Conservation (phyloP, 2,797 vertebrate genomes). For the Leptodactylus fallax region DNA sequence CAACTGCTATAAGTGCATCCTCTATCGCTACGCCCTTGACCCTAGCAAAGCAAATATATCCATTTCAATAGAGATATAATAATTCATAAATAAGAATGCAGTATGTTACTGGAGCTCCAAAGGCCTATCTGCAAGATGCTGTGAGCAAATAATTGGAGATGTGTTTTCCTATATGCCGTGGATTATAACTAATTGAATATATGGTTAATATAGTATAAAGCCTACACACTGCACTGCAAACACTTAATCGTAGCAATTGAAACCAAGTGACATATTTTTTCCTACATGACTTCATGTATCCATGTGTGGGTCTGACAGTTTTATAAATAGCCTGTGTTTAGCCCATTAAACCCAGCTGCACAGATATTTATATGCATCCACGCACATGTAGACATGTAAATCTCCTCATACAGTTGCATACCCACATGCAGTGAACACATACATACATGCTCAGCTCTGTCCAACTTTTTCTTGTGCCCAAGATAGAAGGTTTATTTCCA, state of each 20-base stretch:
- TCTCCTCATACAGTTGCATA: constrained; percentile 1
- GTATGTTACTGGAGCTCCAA: not conserved
- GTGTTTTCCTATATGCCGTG: not conserved
- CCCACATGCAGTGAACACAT: not conserved
- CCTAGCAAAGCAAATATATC: too few relatives aligned
- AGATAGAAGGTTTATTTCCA: constrained; percentile 40
- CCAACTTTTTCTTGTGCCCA: not conserved
- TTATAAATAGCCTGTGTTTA: constrained; percentile 47
- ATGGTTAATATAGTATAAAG: not conserved
- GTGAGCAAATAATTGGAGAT: not conserved
- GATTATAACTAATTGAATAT: not conserved
- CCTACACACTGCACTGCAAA: not conserved
- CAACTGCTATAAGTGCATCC: too few relatives aligned
- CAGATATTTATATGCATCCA: constrained; percentile 29
- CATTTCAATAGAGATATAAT: too few relatives aligned
- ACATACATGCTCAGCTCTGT: not conserved
- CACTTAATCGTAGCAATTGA: not conserved
- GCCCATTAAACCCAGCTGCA: constrained; percentile 25
- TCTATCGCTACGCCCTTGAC: too few relatives aligned
- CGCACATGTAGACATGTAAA: not conserved
- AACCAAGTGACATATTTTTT: constrained; percentile 4
- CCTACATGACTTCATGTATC: constrained; percentile 1
- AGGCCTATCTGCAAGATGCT: not conserved
- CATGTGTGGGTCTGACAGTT: constrained; percentile 34
- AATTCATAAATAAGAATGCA: not conserved